phyloP scores from a whole-genome alignment of 2,888 invertebrate species.

The Papilio elwesi region DNA sequence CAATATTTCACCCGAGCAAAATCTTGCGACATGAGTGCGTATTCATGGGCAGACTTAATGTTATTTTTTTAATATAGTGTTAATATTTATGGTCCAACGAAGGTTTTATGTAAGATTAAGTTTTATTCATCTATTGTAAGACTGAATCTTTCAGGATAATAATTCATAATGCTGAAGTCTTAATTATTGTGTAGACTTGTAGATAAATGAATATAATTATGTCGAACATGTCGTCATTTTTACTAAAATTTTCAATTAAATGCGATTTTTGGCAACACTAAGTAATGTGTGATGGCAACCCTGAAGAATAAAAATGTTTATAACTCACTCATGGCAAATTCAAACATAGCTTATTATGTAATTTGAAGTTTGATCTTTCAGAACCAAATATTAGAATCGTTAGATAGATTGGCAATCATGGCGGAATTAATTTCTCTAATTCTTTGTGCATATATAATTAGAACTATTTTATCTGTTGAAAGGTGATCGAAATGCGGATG shows the following conservation, averaged over 20 bases:
- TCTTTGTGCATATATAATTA: too few relatives aligned
- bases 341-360: too few relatives aligned
- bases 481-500: too few relatives aligned
- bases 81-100: slow-evolving; percentile 63
- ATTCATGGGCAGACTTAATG: slow-evolving; percentile 35
- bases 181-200: slow-evolving; percentile 31
- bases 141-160: slow-evolving; percentile 66
- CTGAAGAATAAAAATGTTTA: too few relatives aligned
- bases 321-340: too few relatives aligned
- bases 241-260: background rate
- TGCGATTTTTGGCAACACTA: background rate
- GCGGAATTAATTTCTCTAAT: too few relatives aligned
- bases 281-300: background rate
- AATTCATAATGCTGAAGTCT: slow-evolving; percentile 48
- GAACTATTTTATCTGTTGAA: too few relatives aligned
- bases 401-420: too few relatives aligned
- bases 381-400: too few relatives aligned
- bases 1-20: slow-evolving; percentile 32
- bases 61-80: slow-evolving; percentile 49
- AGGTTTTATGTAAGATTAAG: slow-evolving; percentile 52
- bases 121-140: slow-evolving; percentile 63
- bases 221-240: background rate
- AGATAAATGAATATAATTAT: slow-evolving; percentile 23
- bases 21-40: slow-evolving; percentile 34
- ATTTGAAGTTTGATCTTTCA: too few relatives aligned